Evolutionary conservation across 2,888 invertebrate genomes (phyloP).

Genomic region (Ypsolopha sequella): DNA sequence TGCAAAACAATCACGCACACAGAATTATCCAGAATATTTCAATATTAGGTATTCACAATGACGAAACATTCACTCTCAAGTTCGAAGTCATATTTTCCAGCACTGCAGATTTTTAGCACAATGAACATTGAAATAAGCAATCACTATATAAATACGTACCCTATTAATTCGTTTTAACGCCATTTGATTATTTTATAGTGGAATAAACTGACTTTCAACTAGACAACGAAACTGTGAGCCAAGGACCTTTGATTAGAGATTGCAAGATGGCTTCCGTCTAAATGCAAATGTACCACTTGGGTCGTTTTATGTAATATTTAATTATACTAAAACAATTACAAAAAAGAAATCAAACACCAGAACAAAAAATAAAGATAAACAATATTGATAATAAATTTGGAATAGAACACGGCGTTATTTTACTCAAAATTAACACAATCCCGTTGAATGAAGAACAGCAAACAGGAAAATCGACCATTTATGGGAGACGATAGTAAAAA

Average conservation of each 20-base stretch:
- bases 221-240: slow-evolving; percentile 87
- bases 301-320: slow-evolving; percentile 69
- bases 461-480: slow-evolving; percentile 70
- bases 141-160: slow-evolving; percentile 74
- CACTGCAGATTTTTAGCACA: slow-evolving; percentile 33
- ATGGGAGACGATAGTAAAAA: slow-evolving; percentile 41
- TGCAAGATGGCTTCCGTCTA: slow-evolving; percentile 89
- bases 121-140: slow-evolving; percentile 30
- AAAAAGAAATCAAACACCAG: slow-evolving; percentile 45
- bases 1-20: slow-evolving; percentile 38
- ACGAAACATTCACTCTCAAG: slow-evolving; percentile 72
- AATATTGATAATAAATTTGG: slow-evolving; percentile 56
- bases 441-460: slow-evolving; percentile 60
- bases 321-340: slow-evolving; percentile 34
- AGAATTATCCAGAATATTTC: slow-evolving; percentile 71
- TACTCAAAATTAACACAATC: slow-evolving; percentile 54
- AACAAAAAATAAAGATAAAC: slow-evolving; percentile 59
- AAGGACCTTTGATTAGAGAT: slow-evolving; percentile 89
- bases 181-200: slow-evolving; percentile 83
- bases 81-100: slow-evolving; percentile 50
- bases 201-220: slow-evolving; percentile 82
- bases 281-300: slow-evolving; percentile 81
- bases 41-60: slow-evolving; percentile 75
- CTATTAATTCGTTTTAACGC: slow-evolving; percentile 98
- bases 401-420: slow-evolving; percentile 50